Evolutionary conservation across 1,140 invertebrate genomes (phyloP), one percentile per base, ranked within the genome.

Genomic region (Geopemphigus sp.): DNA sequence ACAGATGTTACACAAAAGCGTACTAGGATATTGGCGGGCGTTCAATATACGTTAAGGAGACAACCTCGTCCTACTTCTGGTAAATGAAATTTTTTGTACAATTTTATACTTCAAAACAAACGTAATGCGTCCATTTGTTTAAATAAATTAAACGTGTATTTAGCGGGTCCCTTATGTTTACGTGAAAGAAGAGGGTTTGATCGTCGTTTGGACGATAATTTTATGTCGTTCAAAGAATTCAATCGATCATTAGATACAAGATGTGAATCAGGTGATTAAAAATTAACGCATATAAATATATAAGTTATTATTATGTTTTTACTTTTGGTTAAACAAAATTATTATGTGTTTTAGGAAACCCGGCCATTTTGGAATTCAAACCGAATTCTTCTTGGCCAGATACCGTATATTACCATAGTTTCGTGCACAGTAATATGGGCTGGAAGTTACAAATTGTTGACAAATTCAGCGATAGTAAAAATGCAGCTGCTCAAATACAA

Each of bases 331-430:
- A 12, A 32, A 61, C 8, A 50, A 61, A 8, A 63, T 63, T 10
- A 80, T 50, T 53, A 22, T 81, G 17, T 39, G 80, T 83, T 83
- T 22, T 74, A 83, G 91, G 90, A 15, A 89, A 92, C 74, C 89
- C 92, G 8, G 93, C 91, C 0, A 85, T 90, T 19, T 87, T 97
- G 14, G 89, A 91, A 84, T 90, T 97, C 5, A 93, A 93, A 5
- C 96, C 96, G 1, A 96, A 97, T 84, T 90, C 92, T 17, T 90
- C 93, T 0, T 97, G 95, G 93, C 95, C 96, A 0, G 95, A 97
- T 85, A 88, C 90, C 14, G 94, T 98, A 22, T 98, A 97, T 86
- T 98, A 97, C 84, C 94, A 96, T 86, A 96, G 94, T 72, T 97
- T 94, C 85, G 94, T 93, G 0, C 94, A 95, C 82, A 89, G 91